Conservation (phyloP, 2,113 vertebrate genomes). For the Indicator indicator region DNA sequence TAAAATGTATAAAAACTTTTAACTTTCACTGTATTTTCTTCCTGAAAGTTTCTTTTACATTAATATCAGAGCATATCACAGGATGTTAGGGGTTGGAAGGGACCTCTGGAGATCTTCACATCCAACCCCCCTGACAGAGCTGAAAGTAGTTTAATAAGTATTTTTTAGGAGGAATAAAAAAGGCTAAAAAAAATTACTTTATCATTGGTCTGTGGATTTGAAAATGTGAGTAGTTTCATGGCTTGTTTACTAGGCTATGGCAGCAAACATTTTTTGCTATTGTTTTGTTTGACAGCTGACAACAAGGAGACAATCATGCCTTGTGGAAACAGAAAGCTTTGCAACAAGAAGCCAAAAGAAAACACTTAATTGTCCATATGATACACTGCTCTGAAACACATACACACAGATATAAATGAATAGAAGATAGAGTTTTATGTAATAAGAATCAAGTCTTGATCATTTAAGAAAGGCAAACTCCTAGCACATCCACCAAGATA, state of each 20-base stretch:
- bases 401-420: not conserved
- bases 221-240: not conserved
- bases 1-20: slow-evolving; percentile 13
- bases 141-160: not conserved
- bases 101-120: no score
- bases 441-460: not conserved
- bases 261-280: not conserved
- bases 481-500: not conserved
- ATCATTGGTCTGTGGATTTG: not conserved
- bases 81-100: no score
- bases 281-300: not conserved
- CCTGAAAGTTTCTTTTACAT: not conserved
- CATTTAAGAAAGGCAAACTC: not conserved
- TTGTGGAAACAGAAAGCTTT: not conserved
- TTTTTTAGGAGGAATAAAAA: not conserved
- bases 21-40: not conserved
- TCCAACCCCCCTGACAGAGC: not conserved
- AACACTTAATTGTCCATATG: not conserved
- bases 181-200: not conserved
- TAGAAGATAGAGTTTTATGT: not conserved
- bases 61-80: not conserved
- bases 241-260: not conserved
- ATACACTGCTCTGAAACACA: not conserved
- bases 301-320: not conserved
- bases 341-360: not conserved